A percentile compares a stretch with the other conserved stretches of the same genome.
Evolutionary conservation across 2,113 vertebrate species (phyloP).

Genomic region (Corapipo altera): DNA sequence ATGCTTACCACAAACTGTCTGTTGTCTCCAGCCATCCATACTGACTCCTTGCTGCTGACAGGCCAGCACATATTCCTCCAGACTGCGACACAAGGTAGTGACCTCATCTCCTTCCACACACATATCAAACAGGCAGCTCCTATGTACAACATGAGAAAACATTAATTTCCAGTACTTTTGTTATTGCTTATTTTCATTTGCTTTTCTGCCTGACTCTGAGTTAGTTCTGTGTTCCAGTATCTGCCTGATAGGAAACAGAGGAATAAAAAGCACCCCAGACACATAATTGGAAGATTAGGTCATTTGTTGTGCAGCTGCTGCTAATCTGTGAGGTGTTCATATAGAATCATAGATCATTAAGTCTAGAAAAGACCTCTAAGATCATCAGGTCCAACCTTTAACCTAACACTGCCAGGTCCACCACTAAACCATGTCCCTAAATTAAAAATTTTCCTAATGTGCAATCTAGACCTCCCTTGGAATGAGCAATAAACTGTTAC

Average conservation of each 20-base stretch:
- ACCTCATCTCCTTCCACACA: slow-evolving; percentile 23
- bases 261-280: not conserved
- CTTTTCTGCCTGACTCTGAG: not conserved
- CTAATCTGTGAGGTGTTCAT: not conserved
- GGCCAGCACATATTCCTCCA: slow-evolving; percentile 52
- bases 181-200: not conserved
- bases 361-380: not conserved
- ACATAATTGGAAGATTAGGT: not conserved
- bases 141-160: not conserved
- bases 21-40: slow-evolving; percentile 50
- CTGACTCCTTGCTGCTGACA: slow-evolving; percentile 57
- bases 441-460: not conserved
- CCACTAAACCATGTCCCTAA: not conserved
- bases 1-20: slow-evolving; percentile 45
- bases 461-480: not conserved
- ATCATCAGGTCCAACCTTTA: not conserved
- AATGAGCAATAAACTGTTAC: not conserved
- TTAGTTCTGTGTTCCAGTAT: not conserved
- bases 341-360: not conserved
- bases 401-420: not conserved
- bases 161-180: not conserved
- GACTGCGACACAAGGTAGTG: slow-evolving; percentile 39
- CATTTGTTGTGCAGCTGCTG: not conserved
- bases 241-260: not conserved
- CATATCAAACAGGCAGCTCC: slow-evolving; percentile 60